A percentile compares a stretch with the other conserved stretches of the same genome.
phyloP scores from a whole-genome alignment of 2,797 vertebrate genomes.

The Chromobotia macracanthus region DNA sequence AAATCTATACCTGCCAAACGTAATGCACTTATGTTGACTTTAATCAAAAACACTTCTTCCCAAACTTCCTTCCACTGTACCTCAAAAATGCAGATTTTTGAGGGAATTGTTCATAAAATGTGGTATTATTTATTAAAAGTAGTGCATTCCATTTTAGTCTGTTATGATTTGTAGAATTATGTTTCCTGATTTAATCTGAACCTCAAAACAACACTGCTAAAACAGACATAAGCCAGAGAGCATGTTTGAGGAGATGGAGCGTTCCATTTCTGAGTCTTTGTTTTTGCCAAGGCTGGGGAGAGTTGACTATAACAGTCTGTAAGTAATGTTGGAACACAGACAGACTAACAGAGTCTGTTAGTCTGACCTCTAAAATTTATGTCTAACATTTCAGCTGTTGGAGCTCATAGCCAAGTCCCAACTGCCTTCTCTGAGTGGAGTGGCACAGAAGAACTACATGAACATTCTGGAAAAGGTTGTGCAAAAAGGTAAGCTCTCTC shows the following conservation, averaged over 20 bases:
- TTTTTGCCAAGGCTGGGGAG: conserved; percentile 54
- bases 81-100: background rate
- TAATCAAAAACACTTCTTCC: background rate
- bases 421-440: conserved; percentile 96
- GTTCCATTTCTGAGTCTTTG: conserved; percentile 46
- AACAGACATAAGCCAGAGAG: conserved; percentile 22
- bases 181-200: conserved; percentile 1
- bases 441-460: conserved; percentile 99
- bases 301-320: conserved; percentile 61
- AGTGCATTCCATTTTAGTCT: background rate
- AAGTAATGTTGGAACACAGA: conserved; percentile 62
- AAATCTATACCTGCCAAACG: too few species aligned
- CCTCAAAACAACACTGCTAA: too few species aligned
- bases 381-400: conserved; percentile 84
- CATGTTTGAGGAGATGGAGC: too few species aligned
- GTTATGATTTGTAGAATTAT: background rate
- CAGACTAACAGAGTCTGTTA: conserved; percentile 64
- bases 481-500: conserved; percentile 90
- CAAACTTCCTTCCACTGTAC: background rate
- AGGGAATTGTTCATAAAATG: background rate
- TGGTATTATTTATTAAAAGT: background rate
- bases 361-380: conserved; percentile 70
- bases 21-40: background rate
- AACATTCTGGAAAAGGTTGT: conserved; percentile 99
- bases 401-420: conserved; percentile 99